phyloP scores from a whole-genome alignment of 2,113 vertebrate genomes.

The Brachirus orientalis region DNA sequence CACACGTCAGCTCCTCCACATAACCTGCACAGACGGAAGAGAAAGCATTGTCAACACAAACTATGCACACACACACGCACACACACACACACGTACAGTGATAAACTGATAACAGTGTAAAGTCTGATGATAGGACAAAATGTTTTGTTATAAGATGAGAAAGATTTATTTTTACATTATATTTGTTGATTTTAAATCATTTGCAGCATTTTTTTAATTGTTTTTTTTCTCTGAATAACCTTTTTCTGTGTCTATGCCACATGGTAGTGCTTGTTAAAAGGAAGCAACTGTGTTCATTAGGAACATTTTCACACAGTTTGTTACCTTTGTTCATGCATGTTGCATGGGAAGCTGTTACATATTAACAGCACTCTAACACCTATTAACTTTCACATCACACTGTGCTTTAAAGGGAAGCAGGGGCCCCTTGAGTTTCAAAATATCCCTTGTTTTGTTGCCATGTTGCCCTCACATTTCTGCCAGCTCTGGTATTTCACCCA shows the following conservation, averaged over 20 bases:
- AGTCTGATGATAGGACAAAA: not conserved
- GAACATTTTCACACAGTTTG: conserved; percentile 60
- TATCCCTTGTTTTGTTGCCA: conserved; percentile 65
- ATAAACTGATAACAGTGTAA: not conserved
- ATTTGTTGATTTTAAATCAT: not conserved
- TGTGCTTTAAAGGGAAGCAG: conserved; percentile 58
- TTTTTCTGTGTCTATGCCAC: conserved; percentile 29
- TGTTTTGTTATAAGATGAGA: not conserved
- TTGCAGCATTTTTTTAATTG: not conserved
- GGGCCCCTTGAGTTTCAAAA: conserved; percentile 70
- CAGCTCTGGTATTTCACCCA: conserved; percentile 66
- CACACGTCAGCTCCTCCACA: conserved; percentile 76
- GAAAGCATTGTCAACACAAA: conserved; percentile 6
- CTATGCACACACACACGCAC: too few species aligned
- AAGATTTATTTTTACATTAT: not conserved
- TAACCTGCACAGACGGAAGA: conserved; percentile 57
- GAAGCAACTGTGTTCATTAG: conserved; percentile 62
- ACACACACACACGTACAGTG: not conserved
- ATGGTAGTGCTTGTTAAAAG: conserved; percentile 49
- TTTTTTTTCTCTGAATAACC: not conserved
- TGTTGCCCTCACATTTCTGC: conserved; percentile 54
- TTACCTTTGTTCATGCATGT: conserved; percentile 70
- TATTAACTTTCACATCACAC: conserved; percentile 77
- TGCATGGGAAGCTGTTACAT: conserved; percentile 67
- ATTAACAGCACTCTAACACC: conserved; percentile 73